Percentiles rank a stretch among this genome's conserved stretches.
Evolutionary conservation across 30 jellyfish, hydroid and myxozoan species (phyloP).

Genomic region (Aurelia aurita): DNA sequence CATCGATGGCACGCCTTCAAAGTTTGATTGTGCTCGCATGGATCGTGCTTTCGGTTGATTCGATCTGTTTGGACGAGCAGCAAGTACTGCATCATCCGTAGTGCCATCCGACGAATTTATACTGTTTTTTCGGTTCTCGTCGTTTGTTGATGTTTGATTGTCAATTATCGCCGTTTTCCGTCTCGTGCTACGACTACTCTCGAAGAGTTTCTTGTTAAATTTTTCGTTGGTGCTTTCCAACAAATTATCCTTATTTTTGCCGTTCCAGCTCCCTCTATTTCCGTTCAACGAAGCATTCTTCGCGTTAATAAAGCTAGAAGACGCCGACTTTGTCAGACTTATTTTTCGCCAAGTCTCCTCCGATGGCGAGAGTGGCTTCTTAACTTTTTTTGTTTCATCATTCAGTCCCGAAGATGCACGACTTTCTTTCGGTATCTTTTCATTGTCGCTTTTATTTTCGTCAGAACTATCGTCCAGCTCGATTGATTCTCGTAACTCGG

Average conservation of each 20-base stretch:
- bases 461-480: slow-evolving; percentile 35
- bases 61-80: background rate
- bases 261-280: background rate
- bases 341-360: slow-evolving; percentile 30
- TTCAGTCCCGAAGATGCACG: background rate
- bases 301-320: slow-evolving; percentile 1
- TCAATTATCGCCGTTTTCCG: background rate
- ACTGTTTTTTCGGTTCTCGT: background rate
- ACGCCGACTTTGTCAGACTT: slow-evolving; percentile 40
- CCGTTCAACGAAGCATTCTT: background rate
- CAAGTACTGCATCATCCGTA: background rate
- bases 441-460: slow-evolving; percentile 2
- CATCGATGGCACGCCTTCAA: slow-evolving; percentile 68
- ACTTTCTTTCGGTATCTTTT: background rate
- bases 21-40: slow-evolving; percentile 52
- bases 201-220: background rate
- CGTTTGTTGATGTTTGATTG: background rate
- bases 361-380: background rate
- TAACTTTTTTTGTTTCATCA: background rate
- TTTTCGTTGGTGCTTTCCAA: background rate
- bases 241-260: background rate
- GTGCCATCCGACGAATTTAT: too few species aligned
- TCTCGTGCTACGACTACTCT: background rate
- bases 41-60: slow-evolving; percentile 18
- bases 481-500: slow-evolving; percentile 72